Evolutionary conservation across 2,888 invertebrate species (phyloP), one percentile per base, ranked within the genome.

Genomic region (Nephrocerus scutellatus): DNA sequence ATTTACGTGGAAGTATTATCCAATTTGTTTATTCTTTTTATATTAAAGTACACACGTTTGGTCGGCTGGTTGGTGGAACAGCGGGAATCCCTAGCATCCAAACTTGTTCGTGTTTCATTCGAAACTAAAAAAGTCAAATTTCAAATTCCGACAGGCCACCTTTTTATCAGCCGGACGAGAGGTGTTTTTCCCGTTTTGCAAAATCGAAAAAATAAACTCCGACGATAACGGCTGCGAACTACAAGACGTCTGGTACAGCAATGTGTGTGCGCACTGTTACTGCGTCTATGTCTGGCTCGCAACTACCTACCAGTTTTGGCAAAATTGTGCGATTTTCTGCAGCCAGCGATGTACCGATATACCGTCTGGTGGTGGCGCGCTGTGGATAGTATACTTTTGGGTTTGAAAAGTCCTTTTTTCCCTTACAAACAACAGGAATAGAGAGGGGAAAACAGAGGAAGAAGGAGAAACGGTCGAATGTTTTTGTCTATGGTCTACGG

Each of bases 21-120:
- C n/a, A n/a, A n/a, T n/a, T n/a, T n/a, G n/a, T n/a, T n/a, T n/a
- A n/a, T n/a, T n/a, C n/a, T n/a, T n/a, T n/a, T n/a, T n/a, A n/a
- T n/a, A n/a, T n/a, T n/a, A n/a, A n/a, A n/a, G n/a, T n/a, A n/a
- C n/a, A n/a, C n/a, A n/a, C n/a, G n/a, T n/a, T n/a, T n/a, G n/a
- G n/a, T n/a, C n/a, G n/a, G n/a, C n/a, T n/a, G n/a, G n/a, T n/a
- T n/a, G n/a, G n/a, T n/a, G n/a, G n/a, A n/a, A n/a, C n/a, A n/a
- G n/a, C n/a, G 32, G 34, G 39, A 44, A 50, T 51, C 46, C 47
- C 55, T 55, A 47, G 30, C 48, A 49, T 46, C 59, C 57, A 55
- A 53, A 52, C 64, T 57, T 62, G 60, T 59, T 62, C 62, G 59
- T 63, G 65, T 65, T 63, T 63, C 64, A 54, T 53, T 50, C 53